These are phyloP conservation scores for Hippocampus barbouri DNA, from an alignment of 2,113 vertebrate species.

Conservation along the genomic window DNA sequence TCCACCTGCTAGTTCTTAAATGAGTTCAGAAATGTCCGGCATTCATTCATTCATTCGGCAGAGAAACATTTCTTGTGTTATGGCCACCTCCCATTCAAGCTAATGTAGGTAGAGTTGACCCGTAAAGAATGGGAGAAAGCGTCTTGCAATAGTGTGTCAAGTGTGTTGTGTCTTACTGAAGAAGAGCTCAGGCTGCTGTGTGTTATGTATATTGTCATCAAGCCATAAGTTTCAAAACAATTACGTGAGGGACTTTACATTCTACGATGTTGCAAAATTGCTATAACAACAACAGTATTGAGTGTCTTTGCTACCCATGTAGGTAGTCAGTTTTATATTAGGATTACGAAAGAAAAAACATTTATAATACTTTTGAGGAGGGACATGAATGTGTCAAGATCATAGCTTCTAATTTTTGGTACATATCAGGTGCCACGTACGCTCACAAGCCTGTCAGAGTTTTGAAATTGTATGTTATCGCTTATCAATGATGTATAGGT, in stretches of 20 bases:
- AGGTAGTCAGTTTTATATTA: background rate
- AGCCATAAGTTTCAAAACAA: too few relatives aligned
- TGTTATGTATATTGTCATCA: too few relatives aligned
- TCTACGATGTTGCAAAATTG: background rate
- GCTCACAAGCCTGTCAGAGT: background rate
- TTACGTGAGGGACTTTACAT: too few relatives aligned
- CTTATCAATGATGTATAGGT: background rate
- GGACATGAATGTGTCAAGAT: background rate
- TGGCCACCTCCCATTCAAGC: background rate
- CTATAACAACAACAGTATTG: background rate
- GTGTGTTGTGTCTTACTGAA: background rate
- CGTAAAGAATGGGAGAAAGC: background rate
- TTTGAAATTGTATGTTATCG: background rate
- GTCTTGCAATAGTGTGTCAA: background rate
- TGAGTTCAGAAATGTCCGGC: background rate
- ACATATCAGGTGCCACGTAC: too few relatives aligned
- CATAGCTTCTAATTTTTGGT: too few relatives aligned
- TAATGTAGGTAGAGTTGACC: background rate
- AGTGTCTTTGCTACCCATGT: background rate
- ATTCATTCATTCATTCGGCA: background rate
- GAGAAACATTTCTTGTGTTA: background rate
- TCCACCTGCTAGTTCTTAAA: background rate
- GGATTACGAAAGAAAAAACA: too few relatives aligned
- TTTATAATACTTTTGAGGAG: background rate
- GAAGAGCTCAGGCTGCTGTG: too few relatives aligned